Conservation (phyloP, 2,888 invertebrate species). For the Ophion ventricosus region DNA sequence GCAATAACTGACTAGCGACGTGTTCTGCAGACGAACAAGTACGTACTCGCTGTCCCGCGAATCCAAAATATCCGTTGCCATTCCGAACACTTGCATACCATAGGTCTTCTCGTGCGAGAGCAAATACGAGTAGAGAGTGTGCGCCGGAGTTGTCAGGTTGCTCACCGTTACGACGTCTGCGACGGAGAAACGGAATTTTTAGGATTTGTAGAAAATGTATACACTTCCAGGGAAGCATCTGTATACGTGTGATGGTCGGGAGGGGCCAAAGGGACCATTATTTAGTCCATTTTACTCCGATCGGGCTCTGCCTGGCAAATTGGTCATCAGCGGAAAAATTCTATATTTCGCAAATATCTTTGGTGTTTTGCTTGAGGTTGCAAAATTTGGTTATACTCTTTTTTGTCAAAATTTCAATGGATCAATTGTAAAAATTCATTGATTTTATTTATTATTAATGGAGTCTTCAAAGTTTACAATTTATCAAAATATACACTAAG, state of each 20-base stretch:
- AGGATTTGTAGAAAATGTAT: background rate
- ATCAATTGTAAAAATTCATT: too few relatives aligned
- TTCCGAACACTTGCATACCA: conserved; percentile 87
- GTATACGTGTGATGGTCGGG: background rate
- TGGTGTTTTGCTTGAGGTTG: too few relatives aligned
- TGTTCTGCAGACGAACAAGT: conserved; percentile 86
- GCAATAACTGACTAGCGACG: conserved; percentile 85
- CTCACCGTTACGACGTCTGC: conserved; percentile 85
- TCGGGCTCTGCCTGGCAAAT: background rate
- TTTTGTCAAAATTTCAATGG: too few relatives aligned
- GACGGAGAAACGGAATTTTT: conserved; percentile 41
- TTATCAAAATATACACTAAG: too few relatives aligned
- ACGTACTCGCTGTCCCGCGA: conserved; percentile 86
- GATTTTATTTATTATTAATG: background rate
- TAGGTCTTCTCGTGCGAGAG: conserved; percentile 88
- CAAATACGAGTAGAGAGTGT: conserved; percentile 89
- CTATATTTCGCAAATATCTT: background rate
- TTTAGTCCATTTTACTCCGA: background rate
- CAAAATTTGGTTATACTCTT: too few relatives aligned
- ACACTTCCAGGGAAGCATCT: conserved; percentile 32
- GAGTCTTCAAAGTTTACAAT: background rate
- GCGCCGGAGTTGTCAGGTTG: conserved; percentile 87
- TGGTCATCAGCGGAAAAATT: conserved; percentile 36
- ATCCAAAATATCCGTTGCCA: conserved; percentile 84
- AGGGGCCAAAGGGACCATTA: background rate